Conservation (phyloP, 2,888 invertebrate species). For the Lepidocyrtoides sp. region DNA sequence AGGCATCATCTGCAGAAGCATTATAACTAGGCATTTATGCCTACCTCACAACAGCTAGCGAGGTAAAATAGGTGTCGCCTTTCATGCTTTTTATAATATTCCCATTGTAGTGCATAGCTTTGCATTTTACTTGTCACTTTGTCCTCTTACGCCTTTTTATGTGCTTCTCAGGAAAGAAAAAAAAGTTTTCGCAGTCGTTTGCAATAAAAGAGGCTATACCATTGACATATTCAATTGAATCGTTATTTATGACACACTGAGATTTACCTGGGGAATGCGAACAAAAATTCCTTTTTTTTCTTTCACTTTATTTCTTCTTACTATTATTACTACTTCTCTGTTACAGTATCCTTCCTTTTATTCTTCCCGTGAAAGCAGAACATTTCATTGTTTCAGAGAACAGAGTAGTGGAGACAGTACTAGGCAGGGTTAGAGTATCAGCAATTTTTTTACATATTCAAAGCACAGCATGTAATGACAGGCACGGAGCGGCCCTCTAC, state of each 20-base stretch:
- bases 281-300: constrained; percentile 29
- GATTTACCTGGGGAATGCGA: constrained; percentile 57
- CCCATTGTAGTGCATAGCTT: background rate
- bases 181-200: constrained; percentile 41
- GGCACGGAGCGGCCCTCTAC: constrained; percentile 22
- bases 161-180: constrained; percentile 3
- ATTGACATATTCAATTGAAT: constrained; percentile 77
- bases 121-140: constrained; percentile 26
- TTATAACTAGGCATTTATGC: too few relatives aligned
- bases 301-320: background rate
- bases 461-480: constrained; percentile 49
- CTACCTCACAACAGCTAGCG: too few relatives aligned
- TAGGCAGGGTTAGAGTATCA: background rate
- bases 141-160: background rate
- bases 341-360: background rate
- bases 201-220: constrained; percentile 43
- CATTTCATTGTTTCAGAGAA: constrained; percentile 13
- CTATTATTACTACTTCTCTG: background rate
- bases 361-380: background rate
- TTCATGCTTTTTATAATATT: background rate
- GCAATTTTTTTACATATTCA: constrained; percentile 30
- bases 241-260: constrained; percentile 76
- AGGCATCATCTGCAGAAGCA: background rate
- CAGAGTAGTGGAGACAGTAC: background rate
- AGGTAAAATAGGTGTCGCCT: too few relatives aligned